Evolutionary conservation across 53 echinoderm and acorn worm genomes (phyloP).

Genomic region (Zoroaster sp.): DNA sequence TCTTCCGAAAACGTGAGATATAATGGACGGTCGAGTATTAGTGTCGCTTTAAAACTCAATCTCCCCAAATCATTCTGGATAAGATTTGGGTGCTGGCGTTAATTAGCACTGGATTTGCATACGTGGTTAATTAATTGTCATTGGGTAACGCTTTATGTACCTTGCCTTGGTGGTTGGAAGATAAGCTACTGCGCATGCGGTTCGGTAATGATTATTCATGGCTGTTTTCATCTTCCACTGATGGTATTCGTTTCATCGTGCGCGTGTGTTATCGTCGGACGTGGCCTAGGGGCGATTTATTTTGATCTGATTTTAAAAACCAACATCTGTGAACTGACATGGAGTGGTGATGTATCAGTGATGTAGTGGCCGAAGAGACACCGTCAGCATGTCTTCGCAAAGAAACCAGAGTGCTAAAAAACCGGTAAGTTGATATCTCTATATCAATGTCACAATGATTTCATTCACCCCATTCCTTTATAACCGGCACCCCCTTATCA

Average conservation of each 20-base stretch:
- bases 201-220: slow-evolving; percentile 16
- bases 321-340: slow-evolving; percentile 43
- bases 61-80: not conserved
- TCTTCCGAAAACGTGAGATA: not conserved
- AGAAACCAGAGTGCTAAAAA: slow-evolving; percentile 29
- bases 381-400: slow-evolving; percentile 28
- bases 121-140: slow-evolving; percentile 45
- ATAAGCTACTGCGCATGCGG: slow-evolving; percentile 23
- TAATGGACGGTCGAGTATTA: no score
- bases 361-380: not conserved
- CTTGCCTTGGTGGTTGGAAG: not conserved
- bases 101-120: slow-evolving; percentile 35
- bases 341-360: slow-evolving; percentile 18
- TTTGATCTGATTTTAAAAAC: slow-evolving; percentile 43
- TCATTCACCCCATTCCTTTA: not conserved
- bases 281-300: slow-evolving; percentile 23
- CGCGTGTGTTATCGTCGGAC: not conserved
- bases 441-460: not conserved
- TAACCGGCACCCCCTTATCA: not conserved
- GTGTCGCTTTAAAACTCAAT: not conserved
- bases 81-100: not conserved
- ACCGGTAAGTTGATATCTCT: slow-evolving; percentile 6
- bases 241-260: not conserved
- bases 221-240: slow-evolving; percentile 1
- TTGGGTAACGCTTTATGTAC: not conserved